Evolutionary conservation across 1,140 invertebrate species (phyloP).

Genomic region (Bombus waltoni): DNA sequence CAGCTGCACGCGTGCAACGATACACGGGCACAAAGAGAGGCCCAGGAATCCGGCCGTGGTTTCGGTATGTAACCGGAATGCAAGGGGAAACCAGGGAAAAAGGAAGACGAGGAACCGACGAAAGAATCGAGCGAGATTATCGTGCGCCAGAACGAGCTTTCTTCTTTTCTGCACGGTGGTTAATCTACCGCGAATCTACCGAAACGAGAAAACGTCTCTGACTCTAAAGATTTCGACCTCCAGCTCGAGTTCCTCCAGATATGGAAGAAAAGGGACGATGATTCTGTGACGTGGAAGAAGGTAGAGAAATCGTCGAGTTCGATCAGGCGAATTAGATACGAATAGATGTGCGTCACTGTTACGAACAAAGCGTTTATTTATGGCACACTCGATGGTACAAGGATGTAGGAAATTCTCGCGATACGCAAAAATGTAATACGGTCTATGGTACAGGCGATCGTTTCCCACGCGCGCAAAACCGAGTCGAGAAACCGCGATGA

Average conservation of each 20-base stretch:
- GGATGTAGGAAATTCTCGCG: too few relatives aligned
- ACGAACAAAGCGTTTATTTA: too few relatives aligned
- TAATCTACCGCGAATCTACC: conserved; percentile 5
- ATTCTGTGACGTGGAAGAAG: neutral
- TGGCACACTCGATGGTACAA: too few relatives aligned
- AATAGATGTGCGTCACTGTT: too few relatives aligned
- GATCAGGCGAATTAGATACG: too few relatives aligned
- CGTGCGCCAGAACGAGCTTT: conserved; percentile 6
- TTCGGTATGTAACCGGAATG: conserved; percentile 48
- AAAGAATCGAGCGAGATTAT: conserved; percentile 42
- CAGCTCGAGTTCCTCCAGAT: neutral
- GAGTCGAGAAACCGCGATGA: too few relatives aligned
- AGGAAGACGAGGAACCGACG: conserved; percentile 4
- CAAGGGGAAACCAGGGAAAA: conserved; percentile 9
- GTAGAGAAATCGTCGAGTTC: too few relatives aligned
- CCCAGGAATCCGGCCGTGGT: conserved; percentile 52
- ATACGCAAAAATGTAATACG: too few relatives aligned
- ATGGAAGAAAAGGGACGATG: neutral
- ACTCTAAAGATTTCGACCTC: neutral
- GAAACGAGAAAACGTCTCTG: neutral
- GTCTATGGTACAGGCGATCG: too few relatives aligned
- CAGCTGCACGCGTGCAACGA: conserved; percentile 57
- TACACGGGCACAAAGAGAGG: conserved; percentile 41
- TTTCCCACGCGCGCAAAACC: too few relatives aligned
- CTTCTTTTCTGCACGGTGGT: neutral